A percentile compares a stretch with the other conserved stretches of the same genome.
phyloP scores from a whole-genome alignment of 1,140 invertebrate genomes.

The Trichonephila clavata region DNA sequence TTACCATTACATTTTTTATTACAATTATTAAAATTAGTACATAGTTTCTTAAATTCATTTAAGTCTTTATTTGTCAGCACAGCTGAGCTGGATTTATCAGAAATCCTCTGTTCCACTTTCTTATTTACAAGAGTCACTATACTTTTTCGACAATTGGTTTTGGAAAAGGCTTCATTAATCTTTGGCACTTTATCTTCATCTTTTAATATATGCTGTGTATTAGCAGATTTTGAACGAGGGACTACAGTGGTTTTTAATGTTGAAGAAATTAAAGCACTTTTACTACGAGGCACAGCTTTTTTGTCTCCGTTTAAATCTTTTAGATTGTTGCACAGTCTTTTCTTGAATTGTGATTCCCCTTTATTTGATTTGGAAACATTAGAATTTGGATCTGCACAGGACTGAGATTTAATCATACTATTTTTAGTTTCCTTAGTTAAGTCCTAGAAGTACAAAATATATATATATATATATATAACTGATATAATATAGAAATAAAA shows the following conservation, averaged over 20 bases:
- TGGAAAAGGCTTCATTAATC: neutral
- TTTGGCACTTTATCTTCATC: neutral
- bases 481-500: neutral
- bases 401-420: neutral
- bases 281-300: conserved; percentile 22
- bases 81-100: neutral
- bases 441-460: neutral
- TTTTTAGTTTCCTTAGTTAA: neutral
- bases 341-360: neutral
- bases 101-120: neutral
- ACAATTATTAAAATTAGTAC: neutral
- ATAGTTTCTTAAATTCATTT: neutral
- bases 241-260: conserved; percentile 1
- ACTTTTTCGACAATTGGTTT: neutral
- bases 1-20: neutral
- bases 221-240: conserved; percentile 40
- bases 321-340: neutral
- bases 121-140: neutral
- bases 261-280: conserved; percentile 3
- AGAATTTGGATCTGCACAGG: neutral
- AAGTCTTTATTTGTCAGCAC: neutral
- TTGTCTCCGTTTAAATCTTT: neutral
- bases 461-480: neutral
- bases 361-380: neutral
- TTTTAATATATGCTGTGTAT: neutral